Evolutionary conservation across 2,797 vertebrate genomes (phyloP).

Genomic region (Pteropus rufus): DNA sequence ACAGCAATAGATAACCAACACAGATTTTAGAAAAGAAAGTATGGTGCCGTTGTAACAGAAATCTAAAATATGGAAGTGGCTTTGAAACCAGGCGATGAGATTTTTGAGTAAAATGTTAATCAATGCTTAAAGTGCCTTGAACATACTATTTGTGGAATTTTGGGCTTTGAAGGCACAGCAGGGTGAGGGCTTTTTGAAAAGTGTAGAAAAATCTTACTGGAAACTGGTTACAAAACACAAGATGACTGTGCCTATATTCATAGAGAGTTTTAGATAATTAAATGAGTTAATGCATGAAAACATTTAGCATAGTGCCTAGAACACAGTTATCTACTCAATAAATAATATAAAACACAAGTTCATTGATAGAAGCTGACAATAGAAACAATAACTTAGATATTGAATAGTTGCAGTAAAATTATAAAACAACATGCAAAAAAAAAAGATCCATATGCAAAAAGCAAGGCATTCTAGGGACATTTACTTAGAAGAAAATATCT

Average conservation of each 20-base stretch:
- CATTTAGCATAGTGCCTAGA: neutral
- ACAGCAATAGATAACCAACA: neutral
- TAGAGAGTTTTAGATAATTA: neutral
- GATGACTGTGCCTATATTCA: neutral
- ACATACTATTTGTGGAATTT: neutral
- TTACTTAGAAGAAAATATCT: neutral
- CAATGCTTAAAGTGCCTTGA: neutral
- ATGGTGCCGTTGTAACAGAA: neutral
- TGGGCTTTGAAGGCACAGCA: neutral
- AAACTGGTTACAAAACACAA: neutral
- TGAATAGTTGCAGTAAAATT: neutral
- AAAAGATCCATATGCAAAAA: neutral
- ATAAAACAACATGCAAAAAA: neutral
- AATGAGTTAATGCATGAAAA: neutral
- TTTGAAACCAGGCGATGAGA: neutral
- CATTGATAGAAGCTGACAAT: neutral
- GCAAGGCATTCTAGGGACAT: neutral
- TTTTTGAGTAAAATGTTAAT: neutral
- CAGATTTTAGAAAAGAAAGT: neutral
- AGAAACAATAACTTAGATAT: neutral
- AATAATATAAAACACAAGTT: neutral
- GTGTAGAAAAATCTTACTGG: neutral
- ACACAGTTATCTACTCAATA: neutral
- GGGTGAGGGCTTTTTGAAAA: neutral
- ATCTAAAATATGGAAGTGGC: neutral